Percentiles rank a stretch among this genome's conserved stretches.
phyloP scores from a whole-genome alignment of 1,140 invertebrate genomes.

The Pristionchus pacificus region DNA sequence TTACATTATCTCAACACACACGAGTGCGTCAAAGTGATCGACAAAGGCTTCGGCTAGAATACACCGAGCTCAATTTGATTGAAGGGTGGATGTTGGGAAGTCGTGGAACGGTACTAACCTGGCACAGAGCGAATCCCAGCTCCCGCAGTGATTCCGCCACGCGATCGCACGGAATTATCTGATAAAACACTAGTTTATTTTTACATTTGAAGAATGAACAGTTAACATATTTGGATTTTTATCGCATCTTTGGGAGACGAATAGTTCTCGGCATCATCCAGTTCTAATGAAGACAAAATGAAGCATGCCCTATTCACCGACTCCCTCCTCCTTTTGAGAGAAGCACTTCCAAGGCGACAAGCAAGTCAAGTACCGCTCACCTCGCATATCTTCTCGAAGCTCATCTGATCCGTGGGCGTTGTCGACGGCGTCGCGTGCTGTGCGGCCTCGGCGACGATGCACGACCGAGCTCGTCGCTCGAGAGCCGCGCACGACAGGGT shows the following conservation, averaged over 20 bases:
- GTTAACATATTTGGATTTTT: no score
- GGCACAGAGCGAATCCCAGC: conserved; percentile 7
- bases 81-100: background rate
- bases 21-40: background rate
- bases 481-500: background rate
- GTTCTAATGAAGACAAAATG: no score
- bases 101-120: background rate
- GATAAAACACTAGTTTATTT: no score
- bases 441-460: background rate
- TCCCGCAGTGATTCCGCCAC: conserved; percentile 10
- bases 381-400: conserved; percentile 46
- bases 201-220: no score
- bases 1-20: background rate
- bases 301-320: no score
- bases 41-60: background rate
- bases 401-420: conserved; percentile 29
- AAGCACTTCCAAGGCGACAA: no score
- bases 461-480: background rate
- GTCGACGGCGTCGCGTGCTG: background rate
- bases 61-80: background rate
- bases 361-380: conserved; percentile 6
- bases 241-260: no score
- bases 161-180: conserved; percentile 14
- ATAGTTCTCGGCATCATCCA: no score
- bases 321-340: no score